Conservation (phyloP, 2,113 vertebrate genomes). For the Morone chrysops region DNA sequence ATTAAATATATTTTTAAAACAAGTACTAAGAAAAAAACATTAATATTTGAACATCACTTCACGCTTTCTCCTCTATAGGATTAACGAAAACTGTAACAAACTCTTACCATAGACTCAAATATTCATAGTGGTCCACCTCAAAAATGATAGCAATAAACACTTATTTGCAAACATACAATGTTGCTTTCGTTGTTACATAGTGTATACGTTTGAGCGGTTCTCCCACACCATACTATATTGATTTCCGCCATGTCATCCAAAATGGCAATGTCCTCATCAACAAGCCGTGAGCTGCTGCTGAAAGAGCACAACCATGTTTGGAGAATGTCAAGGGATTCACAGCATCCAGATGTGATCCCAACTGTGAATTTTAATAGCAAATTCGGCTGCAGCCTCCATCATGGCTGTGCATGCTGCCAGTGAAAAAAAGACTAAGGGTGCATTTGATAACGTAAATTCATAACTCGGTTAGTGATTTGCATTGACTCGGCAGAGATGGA, state of each 20-base stretch:
- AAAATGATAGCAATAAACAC: not conserved
- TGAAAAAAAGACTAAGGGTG: constrained; percentile 16
- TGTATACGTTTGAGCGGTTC: not conserved
- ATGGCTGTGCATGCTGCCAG: constrained; percentile 30
- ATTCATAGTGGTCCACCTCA: not conserved
- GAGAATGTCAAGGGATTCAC: constrained; percentile 24
- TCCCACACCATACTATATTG: not conserved
- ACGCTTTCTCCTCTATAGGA: not conserved
- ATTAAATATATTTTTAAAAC: not conserved
- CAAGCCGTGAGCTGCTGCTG: constrained; percentile 17
- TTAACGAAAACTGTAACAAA: not conserved
- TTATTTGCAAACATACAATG: not conserved
- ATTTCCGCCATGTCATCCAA: constrained; percentile 18
- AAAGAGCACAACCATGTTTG: constrained; percentile 46
- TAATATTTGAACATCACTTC: not conserved
- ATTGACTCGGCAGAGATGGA: constrained; percentile 65
- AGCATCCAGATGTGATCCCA: constrained; percentile 52
- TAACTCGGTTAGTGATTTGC: constrained; percentile 66
- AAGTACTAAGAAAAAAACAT: not conserved
- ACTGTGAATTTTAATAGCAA: constrained; percentile 62
- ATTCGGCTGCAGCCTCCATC: constrained; percentile 44
- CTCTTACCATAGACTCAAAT: not conserved
- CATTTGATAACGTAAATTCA: constrained; percentile 54
- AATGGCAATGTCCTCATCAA: constrained; percentile 48
- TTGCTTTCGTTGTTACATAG: not conserved